Evolutionary conservation across 2,113 vertebrate genomes (phyloP), one percentile per base, ranked within the genome.

Genomic region (Dicentrarchus labrax): DNA sequence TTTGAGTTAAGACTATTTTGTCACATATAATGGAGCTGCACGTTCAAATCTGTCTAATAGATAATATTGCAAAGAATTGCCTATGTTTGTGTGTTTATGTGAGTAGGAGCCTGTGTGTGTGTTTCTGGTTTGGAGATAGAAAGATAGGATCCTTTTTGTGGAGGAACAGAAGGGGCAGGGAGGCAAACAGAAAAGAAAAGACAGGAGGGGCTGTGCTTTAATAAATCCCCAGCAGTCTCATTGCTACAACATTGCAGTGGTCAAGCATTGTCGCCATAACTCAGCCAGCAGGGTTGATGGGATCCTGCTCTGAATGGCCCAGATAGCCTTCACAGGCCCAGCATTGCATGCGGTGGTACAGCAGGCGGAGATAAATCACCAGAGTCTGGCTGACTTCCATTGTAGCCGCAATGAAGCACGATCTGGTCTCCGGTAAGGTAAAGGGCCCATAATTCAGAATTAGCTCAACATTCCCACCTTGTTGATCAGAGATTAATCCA

Each of bases 241-340:
- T 86, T 91, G 94, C 90, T 94, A 91, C 92, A 93, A 88, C 89
- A 89, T 85, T 79, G 85, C 86, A 62, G 86, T 85, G 79, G 89
- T 90, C 91, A 69, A 72, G 68, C 70, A 59, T 54, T 78, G 90
- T 86, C 79, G n/a, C 92, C 79, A 91, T 95, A 93, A 94, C 72
- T 94, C 94, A 95, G 85, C 56, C 84, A 74, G 84, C 70, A 48
- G 90, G 79, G 91, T 90, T 93, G 93, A 94, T 94, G 92, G 93
- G 88, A 89, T 85, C 85, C 86, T 78, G 86, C 83, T 86, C 87
- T 90, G 93, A 94, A 94, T 90, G 89, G 91, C 80, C 71, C 88
- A 54, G 88, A 91, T 94, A 95, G 93, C 94, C 94, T 95, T 95
- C 92, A 89, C 53, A 45, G 73, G 73, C 65, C 69, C 83, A 62